Base-by-base conservation (phyloP, 2,113 vertebrate species). In the Phocoena phocoena region DNA sequence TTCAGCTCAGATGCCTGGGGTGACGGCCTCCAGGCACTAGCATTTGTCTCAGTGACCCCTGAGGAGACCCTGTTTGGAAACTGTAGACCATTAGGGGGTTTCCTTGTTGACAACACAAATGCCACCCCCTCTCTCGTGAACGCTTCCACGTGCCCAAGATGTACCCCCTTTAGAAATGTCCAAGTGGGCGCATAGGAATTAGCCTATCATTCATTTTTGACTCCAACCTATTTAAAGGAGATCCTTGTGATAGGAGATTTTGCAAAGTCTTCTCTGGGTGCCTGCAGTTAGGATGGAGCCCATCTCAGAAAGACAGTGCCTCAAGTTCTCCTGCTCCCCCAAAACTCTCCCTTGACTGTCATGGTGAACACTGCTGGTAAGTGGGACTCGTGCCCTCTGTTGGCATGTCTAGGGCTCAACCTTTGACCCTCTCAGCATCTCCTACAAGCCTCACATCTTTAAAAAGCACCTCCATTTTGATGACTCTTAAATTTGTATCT, bases 331-430 rank as follows among this genome's bases (percentile, higher is more conserved):
- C 50, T 25, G 23, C 7, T 47, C 26, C 20, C 63, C 47, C 67
- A 6, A 21, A 26, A 0, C 21, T 63, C 23, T 63, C 23, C 6
- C 13, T 38, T 21, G 23, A 26, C 18, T 18, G 0, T 58, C 25
- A 5, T 55, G 38, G 1, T 1, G 8, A 67, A 8, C 18, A 0
- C 31, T 8, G 31, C 85, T 82, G 47, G 5, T 21, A 3, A 2
- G 15, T 2, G 26, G 67, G 55, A 50, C 8, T 20, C 55, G 2
- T 2, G 33, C 15, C 36, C 28, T n/a, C 17, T 2, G 18, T 1
- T 1, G 67, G 25, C 0, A 0, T 25, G 62, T 11, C 23, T 15
- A 2, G 25, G 50, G 8, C n/a, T 71, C 62, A 6, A 0, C 25
- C 87, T 38, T 14, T 2, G 11, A 18, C 36, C 36, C 41, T 81